Evolutionary conservation across 1,140 invertebrate species (phyloP).

Genomic region (Papilio glaucus): DNA sequence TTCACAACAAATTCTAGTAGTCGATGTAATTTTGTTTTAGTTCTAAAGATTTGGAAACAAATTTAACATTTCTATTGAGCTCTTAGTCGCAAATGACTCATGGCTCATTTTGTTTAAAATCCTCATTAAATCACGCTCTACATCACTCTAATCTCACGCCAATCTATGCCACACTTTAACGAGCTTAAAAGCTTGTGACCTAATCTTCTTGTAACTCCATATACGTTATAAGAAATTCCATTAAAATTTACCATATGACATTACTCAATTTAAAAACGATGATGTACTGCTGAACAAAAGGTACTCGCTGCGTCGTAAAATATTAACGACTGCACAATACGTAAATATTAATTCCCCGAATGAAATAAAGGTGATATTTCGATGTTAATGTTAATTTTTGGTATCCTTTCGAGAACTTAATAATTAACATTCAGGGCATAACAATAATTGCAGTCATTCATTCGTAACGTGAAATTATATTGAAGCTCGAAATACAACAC

Average conservation of each 20-base stretch:
- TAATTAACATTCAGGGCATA: slow-evolving; percentile 1
- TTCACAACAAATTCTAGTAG: too few relatives aligned
- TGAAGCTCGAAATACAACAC: not conserved
- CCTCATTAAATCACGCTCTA: slow-evolving; percentile 22
- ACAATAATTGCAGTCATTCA: slow-evolving; percentile 26
- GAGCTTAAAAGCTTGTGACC: slow-evolving; percentile 28
- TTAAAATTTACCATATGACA: slow-evolving; percentile 13
- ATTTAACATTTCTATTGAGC: not conserved
- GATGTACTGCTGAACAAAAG: slow-evolving; percentile 25
- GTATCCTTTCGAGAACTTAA: slow-evolving; percentile 5
- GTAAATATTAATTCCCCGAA: slow-evolving; percentile 4
- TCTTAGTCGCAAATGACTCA: not conserved
- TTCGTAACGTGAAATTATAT: slow-evolving; percentile 11
- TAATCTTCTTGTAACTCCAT: slow-evolving; percentile 27
- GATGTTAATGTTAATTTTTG: slow-evolving; percentile 29
- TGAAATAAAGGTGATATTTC: slow-evolving; percentile 33
- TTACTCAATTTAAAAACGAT: not conserved
- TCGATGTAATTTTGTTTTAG: not conserved
- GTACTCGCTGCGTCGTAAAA: slow-evolving; percentile 4
- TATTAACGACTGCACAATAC: not conserved
- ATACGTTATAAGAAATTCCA: slow-evolving; percentile 8
- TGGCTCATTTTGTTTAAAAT: slow-evolving; percentile 24
- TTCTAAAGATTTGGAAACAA: not conserved
- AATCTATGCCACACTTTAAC: slow-evolving; percentile 34
- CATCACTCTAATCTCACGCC: slow-evolving; percentile 29